These are phyloP conservation scores for Tiphia femorata DNA, from an alignment of 2,888 invertebrate species.

Conservation along the genomic window DNA sequence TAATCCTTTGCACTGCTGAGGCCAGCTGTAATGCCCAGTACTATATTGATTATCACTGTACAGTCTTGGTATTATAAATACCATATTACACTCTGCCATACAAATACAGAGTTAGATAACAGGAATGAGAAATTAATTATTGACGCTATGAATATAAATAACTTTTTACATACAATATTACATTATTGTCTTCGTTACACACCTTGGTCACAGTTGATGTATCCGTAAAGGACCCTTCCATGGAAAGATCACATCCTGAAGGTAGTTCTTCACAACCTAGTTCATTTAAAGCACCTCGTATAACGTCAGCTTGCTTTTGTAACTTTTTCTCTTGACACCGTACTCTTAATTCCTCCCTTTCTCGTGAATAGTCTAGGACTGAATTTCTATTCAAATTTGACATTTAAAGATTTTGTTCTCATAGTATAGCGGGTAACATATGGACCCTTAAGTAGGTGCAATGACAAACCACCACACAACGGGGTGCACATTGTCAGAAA, in stretches of 20 bases:
- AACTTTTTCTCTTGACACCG: conserved; percentile 88
- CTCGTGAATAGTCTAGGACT: conserved; percentile 62
- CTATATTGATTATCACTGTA: too few relatives aligned
- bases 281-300: conserved; percentile 86
- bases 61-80: too few relatives aligned
- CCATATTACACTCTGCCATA: too few relatives aligned
- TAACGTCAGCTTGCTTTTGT: conserved; percentile 85
- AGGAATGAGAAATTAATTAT: too few relatives aligned
- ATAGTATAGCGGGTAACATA: too few relatives aligned
- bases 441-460: too few relatives aligned
- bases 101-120: too few relatives aligned
- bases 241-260: conserved; percentile 82
- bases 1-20: too few relatives aligned
- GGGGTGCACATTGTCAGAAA: too few relatives aligned
- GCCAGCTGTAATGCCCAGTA: too few relatives aligned
- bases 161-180: neutral
- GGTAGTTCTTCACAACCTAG: conserved; percentile 90
- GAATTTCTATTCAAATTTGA: conserved; percentile 44
- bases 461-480: neutral
- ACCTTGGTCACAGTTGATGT: conserved; percentile 59
- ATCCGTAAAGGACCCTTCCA: conserved; percentile 65
- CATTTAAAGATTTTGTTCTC: conserved; percentile 4
- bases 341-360: conserved; percentile 80
- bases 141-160: too few relatives aligned
- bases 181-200: conserved; percentile 20